phyloP scores from a whole-genome alignment of 2,797 vertebrate genomes.

The Ctenosaura bakeri region DNA sequence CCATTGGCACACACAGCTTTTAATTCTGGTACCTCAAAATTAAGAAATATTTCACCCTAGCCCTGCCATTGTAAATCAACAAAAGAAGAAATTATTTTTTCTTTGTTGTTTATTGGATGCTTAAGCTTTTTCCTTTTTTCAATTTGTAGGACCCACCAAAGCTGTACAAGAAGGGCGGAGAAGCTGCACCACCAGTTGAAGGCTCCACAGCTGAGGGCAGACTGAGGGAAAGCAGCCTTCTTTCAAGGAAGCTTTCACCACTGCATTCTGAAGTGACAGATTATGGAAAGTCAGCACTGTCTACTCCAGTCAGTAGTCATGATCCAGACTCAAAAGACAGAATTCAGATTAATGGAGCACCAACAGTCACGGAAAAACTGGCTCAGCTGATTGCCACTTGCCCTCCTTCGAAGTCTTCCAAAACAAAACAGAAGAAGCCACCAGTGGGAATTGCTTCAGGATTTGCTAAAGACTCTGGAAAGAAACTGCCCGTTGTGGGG shows the following conservation, averaged over 20 bases:
- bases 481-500: constrained; percentile 74
- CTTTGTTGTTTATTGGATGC: constrained; percentile 37
- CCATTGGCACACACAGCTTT: neutral
- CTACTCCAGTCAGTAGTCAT: constrained; percentile 71
- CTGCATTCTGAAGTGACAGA: constrained; percentile 80
- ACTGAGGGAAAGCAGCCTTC: constrained; percentile 77
- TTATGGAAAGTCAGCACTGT: constrained; percentile 73
- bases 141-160: constrained; percentile 81
- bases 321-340: constrained; percentile 86
- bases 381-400: constrained; percentile 97
- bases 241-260: constrained; percentile 82
- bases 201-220: constrained; percentile 76
- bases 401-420: constrained; percentile 95
- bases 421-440: constrained; percentile 87
- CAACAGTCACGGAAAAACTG: constrained; percentile 94
- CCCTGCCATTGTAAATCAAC: neutral
- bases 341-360: constrained; percentile 84
- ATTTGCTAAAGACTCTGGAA: constrained; percentile 78
- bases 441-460: constrained; percentile 63
- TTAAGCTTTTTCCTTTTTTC: constrained; percentile 66
- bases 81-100: neutral
- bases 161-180: constrained; percentile 80
- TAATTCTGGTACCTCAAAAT: neutral
- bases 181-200: constrained; percentile 71
- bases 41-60: neutral